A percentile compares a stretch with the other conserved stretches of the same genome.
phyloP scores from a whole-genome alignment of 1,140 invertebrate species.

The Brachystomella parvula region DNA sequence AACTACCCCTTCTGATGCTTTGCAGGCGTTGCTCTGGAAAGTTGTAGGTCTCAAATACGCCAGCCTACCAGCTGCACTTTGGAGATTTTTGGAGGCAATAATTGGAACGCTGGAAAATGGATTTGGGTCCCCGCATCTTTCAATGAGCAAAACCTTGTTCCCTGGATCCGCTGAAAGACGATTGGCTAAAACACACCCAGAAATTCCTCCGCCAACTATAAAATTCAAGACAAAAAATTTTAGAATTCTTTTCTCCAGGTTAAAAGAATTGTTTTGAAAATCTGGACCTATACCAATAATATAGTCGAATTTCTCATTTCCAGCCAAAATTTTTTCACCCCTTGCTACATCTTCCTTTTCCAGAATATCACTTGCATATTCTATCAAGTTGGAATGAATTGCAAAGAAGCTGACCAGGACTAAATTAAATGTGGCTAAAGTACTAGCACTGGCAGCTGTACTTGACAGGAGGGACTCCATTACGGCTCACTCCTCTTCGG shows the following conservation, averaged over 20 bases:
- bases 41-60: too few relatives aligned
- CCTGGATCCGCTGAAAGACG: background rate
- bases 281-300: background rate
- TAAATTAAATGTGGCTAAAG: background rate
- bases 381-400: background rate
- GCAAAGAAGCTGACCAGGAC: background rate
- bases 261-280: background rate
- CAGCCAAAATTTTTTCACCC: background rate
- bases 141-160: constrained; percentile 12
- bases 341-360: background rate
- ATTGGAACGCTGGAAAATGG: background rate
- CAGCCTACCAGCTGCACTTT: too few relatives aligned
- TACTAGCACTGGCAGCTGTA: background rate
- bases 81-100: too few relatives aligned
- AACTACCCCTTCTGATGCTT: too few relatives aligned
- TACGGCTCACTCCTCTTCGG: background rate
- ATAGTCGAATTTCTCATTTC: background rate
- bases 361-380: background rate
- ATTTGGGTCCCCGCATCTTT: constrained; percentile 12
- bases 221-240: background rate
- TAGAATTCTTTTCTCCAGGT: background rate
- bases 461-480: background rate
- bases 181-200: constrained; percentile 14
- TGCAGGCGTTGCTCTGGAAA: too few relatives aligned
- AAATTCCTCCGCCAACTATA: constrained; percentile 12